phyloP scores from a whole-genome alignment of 1,140 invertebrate species.

The Ladona fulva region DNA sequence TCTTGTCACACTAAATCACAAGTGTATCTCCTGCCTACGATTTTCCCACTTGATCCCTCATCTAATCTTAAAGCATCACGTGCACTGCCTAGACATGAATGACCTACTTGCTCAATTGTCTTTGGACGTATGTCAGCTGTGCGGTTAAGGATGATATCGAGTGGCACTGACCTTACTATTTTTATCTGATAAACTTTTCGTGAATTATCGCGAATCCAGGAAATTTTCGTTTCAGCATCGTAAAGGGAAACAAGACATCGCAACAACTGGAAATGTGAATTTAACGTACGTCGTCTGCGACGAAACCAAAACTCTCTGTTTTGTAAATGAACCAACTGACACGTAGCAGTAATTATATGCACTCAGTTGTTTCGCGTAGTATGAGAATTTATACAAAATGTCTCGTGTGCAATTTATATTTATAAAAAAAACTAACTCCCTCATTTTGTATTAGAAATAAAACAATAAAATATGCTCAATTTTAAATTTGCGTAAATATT shows the following conservation, averaged over 20 bases:
- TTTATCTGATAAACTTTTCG: not conserved
- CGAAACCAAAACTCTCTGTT: too few relatives aligned
- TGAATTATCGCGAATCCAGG: not conserved
- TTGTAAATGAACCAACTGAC: not conserved
- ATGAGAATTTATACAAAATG: not conserved
- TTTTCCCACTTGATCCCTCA: not conserved
- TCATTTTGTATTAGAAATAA: too few relatives aligned
- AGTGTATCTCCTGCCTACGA: not conserved
- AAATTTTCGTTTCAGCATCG: too few relatives aligned
- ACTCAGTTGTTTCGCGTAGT: not conserved
- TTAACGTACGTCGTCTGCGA: too few relatives aligned
- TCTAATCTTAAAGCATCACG: not conserved
- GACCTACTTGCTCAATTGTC: constrained; percentile 8
- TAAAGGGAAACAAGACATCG: too few relatives aligned
- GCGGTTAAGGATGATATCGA: not conserved
- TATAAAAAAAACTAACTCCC: too few relatives aligned
- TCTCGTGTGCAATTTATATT: too few relatives aligned
- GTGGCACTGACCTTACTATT: not conserved
- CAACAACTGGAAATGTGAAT: too few relatives aligned
- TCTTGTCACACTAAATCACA: not conserved
- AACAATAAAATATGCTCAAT: too few relatives aligned
- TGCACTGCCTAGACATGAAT: not conserved
- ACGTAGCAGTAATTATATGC: not conserved
- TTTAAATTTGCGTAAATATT: too few relatives aligned
- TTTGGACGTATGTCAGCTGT: not conserved